Percentiles rank a stretch among this genome's conserved stretches.
phyloP scores from a whole-genome alignment of 2,888 invertebrate genomes.

The Gerris lacustris region DNA sequence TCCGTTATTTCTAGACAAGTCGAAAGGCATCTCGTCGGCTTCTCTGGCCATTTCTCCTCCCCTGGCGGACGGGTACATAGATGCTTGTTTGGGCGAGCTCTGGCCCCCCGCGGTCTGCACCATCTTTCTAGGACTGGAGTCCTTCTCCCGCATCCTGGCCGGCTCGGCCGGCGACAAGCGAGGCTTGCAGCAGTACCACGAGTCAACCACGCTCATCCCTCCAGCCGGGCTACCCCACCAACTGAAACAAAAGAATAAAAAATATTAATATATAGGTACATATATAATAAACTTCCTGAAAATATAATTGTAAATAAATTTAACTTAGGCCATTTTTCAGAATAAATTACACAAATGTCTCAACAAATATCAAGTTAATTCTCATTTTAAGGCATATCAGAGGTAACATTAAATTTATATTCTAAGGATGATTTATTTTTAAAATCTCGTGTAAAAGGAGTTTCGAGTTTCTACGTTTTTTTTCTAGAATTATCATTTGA shows the following conservation, averaged over 20 bases:
- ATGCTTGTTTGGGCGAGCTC: conserved; percentile 59
- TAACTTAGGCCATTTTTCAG: no score
- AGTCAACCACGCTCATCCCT: conserved; percentile 59
- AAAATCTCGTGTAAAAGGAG: no score
- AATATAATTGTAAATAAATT: no score
- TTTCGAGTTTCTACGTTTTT: no score
- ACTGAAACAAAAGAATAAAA: conserved; percentile 26
- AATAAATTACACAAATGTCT: no score
- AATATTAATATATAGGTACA: neutral
- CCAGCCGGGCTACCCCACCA: conserved; percentile 7
- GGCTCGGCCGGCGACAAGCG: conserved; percentile 34
- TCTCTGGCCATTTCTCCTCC: conserved; percentile 18
- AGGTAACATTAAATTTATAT: no score
- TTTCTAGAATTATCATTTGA: no score
- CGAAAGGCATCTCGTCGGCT: conserved; percentile 51
- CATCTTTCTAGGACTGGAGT: conserved; percentile 82
- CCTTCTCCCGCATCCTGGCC: conserved; percentile 71
- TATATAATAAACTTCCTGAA: no score
- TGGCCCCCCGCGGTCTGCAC: conserved; percentile 45
- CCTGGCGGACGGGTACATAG: conserved; percentile 45
- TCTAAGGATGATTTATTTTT: no score
- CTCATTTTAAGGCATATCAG: no score
- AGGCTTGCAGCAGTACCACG: conserved; percentile 43
- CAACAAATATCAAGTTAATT: no score
- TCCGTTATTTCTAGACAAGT: conserved; percentile 44